Evolutionary conservation across 2,797 vertebrate genomes (phyloP).

Genomic region (Sebastes nivosus): DNA sequence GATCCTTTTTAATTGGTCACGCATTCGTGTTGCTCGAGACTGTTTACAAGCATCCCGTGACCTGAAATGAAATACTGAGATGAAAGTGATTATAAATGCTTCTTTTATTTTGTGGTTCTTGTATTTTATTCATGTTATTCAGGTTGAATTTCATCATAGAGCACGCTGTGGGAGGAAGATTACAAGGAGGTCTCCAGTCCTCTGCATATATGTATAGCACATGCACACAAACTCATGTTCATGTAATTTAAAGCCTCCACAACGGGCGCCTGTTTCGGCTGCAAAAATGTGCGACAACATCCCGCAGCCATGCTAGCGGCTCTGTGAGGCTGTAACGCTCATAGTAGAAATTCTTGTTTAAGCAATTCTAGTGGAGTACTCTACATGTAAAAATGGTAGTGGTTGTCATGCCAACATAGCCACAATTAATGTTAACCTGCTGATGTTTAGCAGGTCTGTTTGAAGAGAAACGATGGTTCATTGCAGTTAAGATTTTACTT

Average conservation of each 20-base stretch:
- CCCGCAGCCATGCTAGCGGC: too few relatives aligned
- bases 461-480: accelerated
- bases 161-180: background rate
- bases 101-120: background rate
- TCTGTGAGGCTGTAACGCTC: too few relatives aligned
- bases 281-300: background rate
- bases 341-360: too few relatives aligned
- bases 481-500: background rate
- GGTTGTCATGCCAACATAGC: too few relatives aligned
- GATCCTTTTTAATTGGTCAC: background rate
- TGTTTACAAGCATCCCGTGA: background rate
- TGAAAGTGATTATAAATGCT: background rate
- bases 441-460: too few relatives aligned
- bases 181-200: background rate
- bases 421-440: too few relatives aligned
- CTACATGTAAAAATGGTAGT: too few relatives aligned
- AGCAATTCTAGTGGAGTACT: too few relatives aligned
- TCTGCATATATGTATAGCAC: background rate
- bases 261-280: background rate
- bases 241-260: background rate
- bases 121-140: background rate
- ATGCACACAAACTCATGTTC: background rate
- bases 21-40: background rate
- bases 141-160: background rate
- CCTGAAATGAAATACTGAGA: background rate